Conservation (phyloP, 2,113 vertebrate genomes). For the Sturnira hondurensis region DNA sequence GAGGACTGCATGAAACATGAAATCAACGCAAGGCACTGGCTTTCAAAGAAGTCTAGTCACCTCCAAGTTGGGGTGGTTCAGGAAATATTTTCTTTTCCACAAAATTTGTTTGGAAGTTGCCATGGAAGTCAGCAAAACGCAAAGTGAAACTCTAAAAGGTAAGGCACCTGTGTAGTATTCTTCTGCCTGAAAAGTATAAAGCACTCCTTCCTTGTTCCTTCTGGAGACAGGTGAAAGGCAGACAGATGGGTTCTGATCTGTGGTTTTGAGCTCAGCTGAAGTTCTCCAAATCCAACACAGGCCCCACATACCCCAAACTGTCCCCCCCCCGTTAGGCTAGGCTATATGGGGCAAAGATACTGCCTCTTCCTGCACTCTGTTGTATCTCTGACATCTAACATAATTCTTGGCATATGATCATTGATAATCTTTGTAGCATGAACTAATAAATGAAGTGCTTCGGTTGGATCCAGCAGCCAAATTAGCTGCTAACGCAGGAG, state of each 20-base stretch:
- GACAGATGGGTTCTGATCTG: not conserved
- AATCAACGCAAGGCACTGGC: not conserved
- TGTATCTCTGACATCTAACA: not conserved
- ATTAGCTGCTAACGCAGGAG: not conserved
- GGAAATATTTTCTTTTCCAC: not conserved
- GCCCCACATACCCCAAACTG: no score
- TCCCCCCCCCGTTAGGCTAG: no score
- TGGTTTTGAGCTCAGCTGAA: not conserved
- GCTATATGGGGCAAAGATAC: not conserved
- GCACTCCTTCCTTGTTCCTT: not conserved
- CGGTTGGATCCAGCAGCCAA: not conserved
- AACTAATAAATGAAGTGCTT: not conserved
- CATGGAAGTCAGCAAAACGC: not conserved
- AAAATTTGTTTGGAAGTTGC: not conserved
- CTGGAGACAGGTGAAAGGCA: not conserved
- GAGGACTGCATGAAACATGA: not conserved
- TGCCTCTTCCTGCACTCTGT: not conserved
- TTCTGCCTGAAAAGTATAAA: not conserved
- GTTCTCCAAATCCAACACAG: not conserved
- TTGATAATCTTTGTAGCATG: not conserved
- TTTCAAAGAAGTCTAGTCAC: not conserved
- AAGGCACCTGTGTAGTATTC: not conserved
- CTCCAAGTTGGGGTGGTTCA: not conserved
- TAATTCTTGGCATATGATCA: not conserved
- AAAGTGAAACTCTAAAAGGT: not conserved